These are phyloP conservation scores for Eristalis pertinax DNA, from an alignment of 2,888 invertebrate species.

Conservation along the genomic window DNA sequence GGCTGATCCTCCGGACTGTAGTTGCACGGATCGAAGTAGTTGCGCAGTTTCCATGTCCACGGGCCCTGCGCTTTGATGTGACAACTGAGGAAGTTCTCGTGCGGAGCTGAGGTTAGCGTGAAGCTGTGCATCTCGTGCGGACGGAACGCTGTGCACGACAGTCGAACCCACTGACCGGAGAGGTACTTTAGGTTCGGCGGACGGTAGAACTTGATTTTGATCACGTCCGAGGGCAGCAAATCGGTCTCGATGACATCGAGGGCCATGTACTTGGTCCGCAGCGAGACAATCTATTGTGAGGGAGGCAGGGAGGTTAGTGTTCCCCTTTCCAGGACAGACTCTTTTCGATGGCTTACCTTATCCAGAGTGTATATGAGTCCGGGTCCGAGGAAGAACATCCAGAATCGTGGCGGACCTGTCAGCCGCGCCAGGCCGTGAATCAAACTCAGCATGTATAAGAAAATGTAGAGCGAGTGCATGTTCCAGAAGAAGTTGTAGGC, in stretches of 20 bases:
- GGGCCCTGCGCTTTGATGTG: constrained; percentile 96
- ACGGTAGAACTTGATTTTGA: constrained; percentile 96
- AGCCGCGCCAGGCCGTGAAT: constrained; percentile 95
- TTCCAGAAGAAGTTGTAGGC: constrained; percentile 98
- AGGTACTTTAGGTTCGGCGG: constrained; percentile 97
- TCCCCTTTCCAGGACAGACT: background rate
- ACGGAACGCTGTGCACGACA: constrained; percentile 94
- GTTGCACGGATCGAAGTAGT: constrained; percentile 96
- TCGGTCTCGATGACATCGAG: constrained; percentile 96
- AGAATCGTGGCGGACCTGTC: constrained; percentile 95
- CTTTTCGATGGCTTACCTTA: constrained; percentile 82
- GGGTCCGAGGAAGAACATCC: constrained; percentile 96
- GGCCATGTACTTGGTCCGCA: constrained; percentile 95
- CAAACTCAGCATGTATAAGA: constrained; percentile 91
- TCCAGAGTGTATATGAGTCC: constrained; percentile 94
- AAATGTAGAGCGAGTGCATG: constrained; percentile 94
- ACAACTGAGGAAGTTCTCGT: constrained; percentile 96
- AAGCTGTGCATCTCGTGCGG: constrained; percentile 97
- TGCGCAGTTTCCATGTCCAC: constrained; percentile 98
- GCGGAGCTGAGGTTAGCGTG: constrained; percentile 96
- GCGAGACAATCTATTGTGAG: constrained; percentile 88
- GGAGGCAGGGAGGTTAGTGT: background rate
- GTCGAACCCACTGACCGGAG: constrained; percentile 96
- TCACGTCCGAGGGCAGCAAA: constrained; percentile 95
- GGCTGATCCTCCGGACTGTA: constrained; percentile 93